phyloP scores from a whole-genome alignment of 1,140 invertebrate species.

The Nephotettix cincticeps region DNA sequence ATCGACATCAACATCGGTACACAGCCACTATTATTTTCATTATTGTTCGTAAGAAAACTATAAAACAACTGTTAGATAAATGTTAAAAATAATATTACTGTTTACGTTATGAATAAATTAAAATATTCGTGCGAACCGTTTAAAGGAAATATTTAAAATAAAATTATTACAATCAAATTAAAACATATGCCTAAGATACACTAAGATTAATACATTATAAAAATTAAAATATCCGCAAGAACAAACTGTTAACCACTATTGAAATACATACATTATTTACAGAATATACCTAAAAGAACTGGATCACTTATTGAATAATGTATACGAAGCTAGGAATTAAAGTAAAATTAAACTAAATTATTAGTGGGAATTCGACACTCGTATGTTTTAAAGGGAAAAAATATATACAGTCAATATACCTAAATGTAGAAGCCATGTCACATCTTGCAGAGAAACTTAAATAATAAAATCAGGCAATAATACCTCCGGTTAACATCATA shows the following conservation, averaged over 20 bases:
- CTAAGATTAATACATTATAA: neutral
- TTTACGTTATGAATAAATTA: too few relatives aligned
- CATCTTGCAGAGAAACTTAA: slow-evolving; percentile 15
- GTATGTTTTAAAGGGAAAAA: neutral
- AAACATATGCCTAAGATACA: neutral
- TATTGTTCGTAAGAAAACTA: neutral
- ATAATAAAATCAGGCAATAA: neutral
- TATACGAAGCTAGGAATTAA: neutral
- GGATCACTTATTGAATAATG: neutral
- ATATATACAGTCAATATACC: neutral
- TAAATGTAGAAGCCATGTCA: slow-evolving; percentile 19
- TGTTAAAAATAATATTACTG: too few relatives aligned
- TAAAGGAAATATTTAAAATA: too few relatives aligned
- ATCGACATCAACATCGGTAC: neutral
- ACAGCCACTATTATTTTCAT: slow-evolving; percentile 4
- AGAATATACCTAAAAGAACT: neutral
- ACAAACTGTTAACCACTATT: neutral
- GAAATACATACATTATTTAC: neutral
- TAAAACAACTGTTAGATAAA: too few relatives aligned
- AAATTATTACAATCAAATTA: neutral
- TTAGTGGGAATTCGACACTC: neutral
- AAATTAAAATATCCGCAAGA: neutral
- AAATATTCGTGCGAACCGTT: too few relatives aligned
- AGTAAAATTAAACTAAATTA: neutral
- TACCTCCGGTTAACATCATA: neutral